Base-by-base conservation (phyloP, 2,888 invertebrate species). In the Oegoconia quadripuncta region DNA sequence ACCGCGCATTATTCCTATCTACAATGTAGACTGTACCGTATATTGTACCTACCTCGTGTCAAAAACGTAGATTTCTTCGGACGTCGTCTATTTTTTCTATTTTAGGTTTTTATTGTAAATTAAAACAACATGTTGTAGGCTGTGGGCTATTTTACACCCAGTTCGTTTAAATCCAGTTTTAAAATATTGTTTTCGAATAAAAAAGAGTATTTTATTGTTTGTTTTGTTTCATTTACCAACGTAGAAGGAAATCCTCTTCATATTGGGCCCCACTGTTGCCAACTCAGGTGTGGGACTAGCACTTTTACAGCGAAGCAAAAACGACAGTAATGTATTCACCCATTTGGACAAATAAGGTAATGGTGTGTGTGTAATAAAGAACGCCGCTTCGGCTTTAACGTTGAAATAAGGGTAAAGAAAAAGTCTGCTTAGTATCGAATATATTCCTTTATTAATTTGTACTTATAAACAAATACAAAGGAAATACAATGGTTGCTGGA, bases 371-470 rank as follows among this genome's bases (percentile, higher is more conserved):
- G n/a, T n/a, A n/a, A n/a, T n/a, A n/a, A n/a, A n/a, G n/a, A n/a
- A n/a, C n/a, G n/a, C n/a, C n/a, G n/a, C n/a, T n/a, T n/a, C n/a
- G n/a, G n/a, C n/a, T n/a, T n/a, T n/a, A n/a, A n/a, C n/a, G n/a
- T n/a, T n/a, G n/a, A n/a, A n/a, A n/a, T n/a, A n/a, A n/a, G n/a
- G n/a, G n/a, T n/a, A n/a, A n/a, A n/a, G n/a, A n/a, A n/a, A n/a
- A n/a, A n/a, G n/a, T n/a, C n/a, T n/a, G n/a, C n/a, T n/a, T 31
- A 28, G 32, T 50, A 55, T 64, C 57, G 59, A 75, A 76, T 80
- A 78, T 74, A 74, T 61, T 65, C 64, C 62, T 79, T 80, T 76
- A 76, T 77, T 78, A 52, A 67, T 77, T 81, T 79, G 78, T 81
- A 79, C 78, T 78, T 73, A 70, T 39, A 67, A 72, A 71, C 64